Conservation (phyloP, 2,113 vertebrate genomes). For the Oxygymnocypris stewartii region DNA sequence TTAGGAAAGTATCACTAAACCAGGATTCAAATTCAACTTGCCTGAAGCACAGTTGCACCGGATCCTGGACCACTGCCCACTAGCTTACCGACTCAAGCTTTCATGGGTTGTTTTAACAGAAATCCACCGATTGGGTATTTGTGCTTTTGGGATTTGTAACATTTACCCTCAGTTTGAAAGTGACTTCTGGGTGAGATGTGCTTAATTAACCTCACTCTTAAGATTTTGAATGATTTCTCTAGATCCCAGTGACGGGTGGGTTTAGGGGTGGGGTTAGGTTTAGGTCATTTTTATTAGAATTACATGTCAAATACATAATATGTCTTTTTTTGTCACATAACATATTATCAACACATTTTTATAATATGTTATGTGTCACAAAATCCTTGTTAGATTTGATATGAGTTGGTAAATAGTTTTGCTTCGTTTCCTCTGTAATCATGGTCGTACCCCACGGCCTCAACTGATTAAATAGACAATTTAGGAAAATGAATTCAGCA, state of each 20-base stretch:
- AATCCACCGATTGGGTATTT: neutral
- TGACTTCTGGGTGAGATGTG: neutral
- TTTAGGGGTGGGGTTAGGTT: too few relatives aligned
- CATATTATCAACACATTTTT: neutral
- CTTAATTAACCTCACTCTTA: too few relatives aligned
- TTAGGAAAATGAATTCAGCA: neutral
- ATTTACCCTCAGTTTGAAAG: neutral
- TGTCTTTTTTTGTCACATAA: neutral
- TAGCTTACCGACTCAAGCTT: too few relatives aligned
- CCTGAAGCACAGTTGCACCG: too few relatives aligned
- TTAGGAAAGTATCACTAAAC: too few relatives aligned
- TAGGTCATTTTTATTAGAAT: neutral
- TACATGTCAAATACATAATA: neutral
- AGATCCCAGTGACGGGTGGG: too few relatives aligned
- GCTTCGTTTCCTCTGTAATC: slow-evolving; percentile 8
- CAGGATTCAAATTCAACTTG: too few relatives aligned
- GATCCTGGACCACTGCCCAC: too few relatives aligned
- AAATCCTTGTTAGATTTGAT: neutral
- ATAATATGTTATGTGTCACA: neutral
- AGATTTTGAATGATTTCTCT: too few relatives aligned
- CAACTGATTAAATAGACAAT: neutral
- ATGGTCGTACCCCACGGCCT: neutral
- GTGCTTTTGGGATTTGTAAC: neutral
- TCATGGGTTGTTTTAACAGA: neutral
- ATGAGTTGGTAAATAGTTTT: neutral